Percentiles rank a stretch among this genome's conserved stretches.
Conservation (phyloP, 2,888 invertebrate species). For the Rhingia rostrata region DNA sequence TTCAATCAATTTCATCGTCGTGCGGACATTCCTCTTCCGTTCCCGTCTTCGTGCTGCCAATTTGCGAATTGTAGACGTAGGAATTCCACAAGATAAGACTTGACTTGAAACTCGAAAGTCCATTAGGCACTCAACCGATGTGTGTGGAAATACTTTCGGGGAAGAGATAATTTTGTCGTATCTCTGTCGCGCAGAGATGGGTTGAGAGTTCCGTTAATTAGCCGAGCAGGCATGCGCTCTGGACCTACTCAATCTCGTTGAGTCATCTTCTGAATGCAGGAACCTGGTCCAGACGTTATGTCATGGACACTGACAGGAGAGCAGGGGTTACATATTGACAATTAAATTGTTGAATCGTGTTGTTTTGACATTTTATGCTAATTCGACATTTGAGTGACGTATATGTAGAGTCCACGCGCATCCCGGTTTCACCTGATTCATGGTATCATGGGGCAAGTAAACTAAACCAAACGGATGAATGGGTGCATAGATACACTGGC, state of each 20-base stretch:
- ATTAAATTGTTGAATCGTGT: conserved; percentile 59
- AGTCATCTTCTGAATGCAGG: conserved; percentile 25
- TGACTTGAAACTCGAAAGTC: conserved; percentile 57
- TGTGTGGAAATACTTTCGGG: conserved; percentile 36
- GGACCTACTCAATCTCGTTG: conserved; percentile 29
- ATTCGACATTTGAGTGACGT: conserved; percentile 63
- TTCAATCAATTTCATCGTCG: conserved; percentile 55
- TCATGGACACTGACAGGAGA: conserved; percentile 20
- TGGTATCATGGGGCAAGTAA: conserved; percentile 14
- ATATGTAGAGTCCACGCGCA: background rate
- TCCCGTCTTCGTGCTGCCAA: conserved; percentile 32
- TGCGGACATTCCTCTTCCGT: conserved; percentile 26
- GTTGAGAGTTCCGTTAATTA: conserved; percentile 65
- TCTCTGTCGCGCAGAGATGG: conserved; percentile 19
- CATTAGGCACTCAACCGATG: conserved; percentile 68
- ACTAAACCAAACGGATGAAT: conserved; percentile 41
- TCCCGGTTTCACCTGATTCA: conserved; percentile 35
- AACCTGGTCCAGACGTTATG: conserved; percentile 33
- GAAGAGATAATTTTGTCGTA: conserved; percentile 45
- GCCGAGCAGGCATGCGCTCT: conserved; percentile 20
- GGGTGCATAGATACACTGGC: conserved; percentile 8
- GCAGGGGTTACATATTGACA: conserved; percentile 36
- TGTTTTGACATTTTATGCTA: conserved; percentile 69
- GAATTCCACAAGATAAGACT: conserved; percentile 15
- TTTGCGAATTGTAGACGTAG: conserved; percentile 31